A percentile compares a stretch with the other conserved stretches of the same genome.
Evolutionary conservation across 2,797 vertebrate genomes (phyloP).

Genomic region (Pachyuromys duprasi): DNA sequence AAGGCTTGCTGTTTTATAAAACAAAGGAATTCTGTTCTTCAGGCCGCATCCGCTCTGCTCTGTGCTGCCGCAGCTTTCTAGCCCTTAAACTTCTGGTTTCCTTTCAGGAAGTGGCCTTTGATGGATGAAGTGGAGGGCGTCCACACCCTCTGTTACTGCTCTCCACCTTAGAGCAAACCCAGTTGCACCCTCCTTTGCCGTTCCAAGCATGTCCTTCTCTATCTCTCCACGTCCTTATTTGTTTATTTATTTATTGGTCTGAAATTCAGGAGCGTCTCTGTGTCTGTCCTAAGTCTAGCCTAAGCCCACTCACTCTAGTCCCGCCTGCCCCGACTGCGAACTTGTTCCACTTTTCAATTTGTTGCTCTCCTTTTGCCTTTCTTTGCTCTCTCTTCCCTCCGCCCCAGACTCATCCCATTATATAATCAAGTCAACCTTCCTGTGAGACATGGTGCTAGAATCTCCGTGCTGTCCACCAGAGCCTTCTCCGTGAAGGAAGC

Average conservation of each 20-base stretch:
- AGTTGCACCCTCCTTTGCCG: not conserved
- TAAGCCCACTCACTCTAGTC: not conserved
- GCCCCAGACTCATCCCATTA: not conserved
- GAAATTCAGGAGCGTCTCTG: not conserved
- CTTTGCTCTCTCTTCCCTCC: not conserved
- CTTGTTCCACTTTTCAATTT: not conserved
- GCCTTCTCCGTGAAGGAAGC: not conserved
- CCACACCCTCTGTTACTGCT: rapidly evolving
- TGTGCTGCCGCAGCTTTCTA: not conserved
- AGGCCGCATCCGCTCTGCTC: not conserved
- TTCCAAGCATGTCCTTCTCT: not conserved
- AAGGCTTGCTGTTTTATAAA: not conserved
- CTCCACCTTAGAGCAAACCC: not conserved
- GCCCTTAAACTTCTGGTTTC: not conserved
- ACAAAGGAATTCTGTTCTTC: not conserved
- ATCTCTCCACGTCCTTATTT: not conserved
- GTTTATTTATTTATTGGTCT: not conserved
- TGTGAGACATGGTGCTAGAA: not conserved
- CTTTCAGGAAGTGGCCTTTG: not conserved
- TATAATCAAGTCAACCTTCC: not conserved
- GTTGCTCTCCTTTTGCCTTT: not conserved
- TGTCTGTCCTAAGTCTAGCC: not conserved
- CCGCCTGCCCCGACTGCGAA: not conserved
- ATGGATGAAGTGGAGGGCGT: not conserved
- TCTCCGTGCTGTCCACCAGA: not conserved